Percentiles rank a stretch among this genome's conserved stretches.
Conservation (phyloP, 2,113 vertebrate species). For the Lamprotornis superbus region DNA sequence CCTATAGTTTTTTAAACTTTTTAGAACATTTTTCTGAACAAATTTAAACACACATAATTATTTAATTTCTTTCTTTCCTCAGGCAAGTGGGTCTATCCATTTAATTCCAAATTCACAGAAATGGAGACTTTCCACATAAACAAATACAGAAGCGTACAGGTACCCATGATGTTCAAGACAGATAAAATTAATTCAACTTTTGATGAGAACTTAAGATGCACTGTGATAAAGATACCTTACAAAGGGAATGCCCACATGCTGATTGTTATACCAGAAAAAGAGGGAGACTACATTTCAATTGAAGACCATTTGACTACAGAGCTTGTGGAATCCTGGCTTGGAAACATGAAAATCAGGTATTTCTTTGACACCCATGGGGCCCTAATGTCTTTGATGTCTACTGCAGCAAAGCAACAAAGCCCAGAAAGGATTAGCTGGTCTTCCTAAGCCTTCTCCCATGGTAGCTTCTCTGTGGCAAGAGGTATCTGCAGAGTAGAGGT, state of each 20-base stretch:
- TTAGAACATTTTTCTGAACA: background rate
- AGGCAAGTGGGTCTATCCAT: conserved; percentile 86
- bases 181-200: conserved; percentile 74
- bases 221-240: conserved; percentile 87
- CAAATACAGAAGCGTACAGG: conserved; percentile 82
- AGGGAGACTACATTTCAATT: conserved; percentile 78
- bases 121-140: conserved; percentile 81
- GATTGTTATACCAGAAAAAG: conserved; percentile 81
- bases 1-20: background rate
- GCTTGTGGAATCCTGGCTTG: conserved; percentile 81
- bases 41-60: background rate
- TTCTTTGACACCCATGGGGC: background rate
- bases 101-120: conserved; percentile 74
- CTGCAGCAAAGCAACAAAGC: background rate
- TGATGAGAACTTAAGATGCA: conserved; percentile 76
- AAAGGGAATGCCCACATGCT: conserved; percentile 83
- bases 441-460: background rate
- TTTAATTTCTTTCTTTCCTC: conserved; percentile 3
- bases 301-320: conserved; percentile 84
- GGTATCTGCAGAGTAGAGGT: background rate
- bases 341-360: conserved; percentile 75
- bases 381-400: background rate
- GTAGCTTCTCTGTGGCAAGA: background rate
- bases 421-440: background rate
- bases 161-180: conserved; percentile 85